Evolutionary conservation across 2,113 vertebrate genomes (phyloP).

Genomic region (Chroicocephalus ridibundus): DNA sequence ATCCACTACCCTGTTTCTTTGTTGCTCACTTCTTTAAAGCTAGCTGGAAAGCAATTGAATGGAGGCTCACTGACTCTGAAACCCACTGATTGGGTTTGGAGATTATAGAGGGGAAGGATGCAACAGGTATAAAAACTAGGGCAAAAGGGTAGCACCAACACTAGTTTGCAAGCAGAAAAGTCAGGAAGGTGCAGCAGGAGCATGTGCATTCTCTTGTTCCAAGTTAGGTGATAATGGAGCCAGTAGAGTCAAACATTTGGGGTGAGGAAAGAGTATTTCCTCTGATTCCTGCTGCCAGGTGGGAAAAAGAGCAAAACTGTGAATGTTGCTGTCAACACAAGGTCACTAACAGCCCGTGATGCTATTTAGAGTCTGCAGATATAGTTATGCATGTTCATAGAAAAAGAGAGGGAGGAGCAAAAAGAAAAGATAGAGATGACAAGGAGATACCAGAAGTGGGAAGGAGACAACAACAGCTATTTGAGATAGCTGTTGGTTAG

Average conservation of each 20-base stretch:
- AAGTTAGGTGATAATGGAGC: not conserved
- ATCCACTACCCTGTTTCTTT: not conserved
- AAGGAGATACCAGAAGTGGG: slow-evolving; percentile 16
- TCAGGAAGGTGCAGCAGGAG: not conserved
- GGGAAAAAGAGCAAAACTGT: slow-evolving; percentile 59
- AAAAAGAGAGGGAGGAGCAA: not conserved
- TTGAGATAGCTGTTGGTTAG: not conserved
- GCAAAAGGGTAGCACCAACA: not conserved
- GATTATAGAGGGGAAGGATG: not conserved
- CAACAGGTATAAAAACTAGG: not conserved
- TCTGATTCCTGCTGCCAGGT: slow-evolving; percentile 20
- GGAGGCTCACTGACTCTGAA: not conserved
- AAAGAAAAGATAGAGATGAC: not conserved
- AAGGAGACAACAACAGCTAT: slow-evolving; percentile 1
- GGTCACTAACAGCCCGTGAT: slow-evolving; percentile 4
- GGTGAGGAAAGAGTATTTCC: slow-evolving; percentile 36
- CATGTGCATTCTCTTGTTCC: not conserved
- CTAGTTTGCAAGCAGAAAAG: not conserved
- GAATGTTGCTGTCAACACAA: slow-evolving; percentile 38
- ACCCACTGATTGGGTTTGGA: not conserved
- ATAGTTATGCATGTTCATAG: not conserved
- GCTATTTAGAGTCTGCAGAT: slow-evolving; percentile 19
- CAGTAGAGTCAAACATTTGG: slow-evolving; percentile 9
- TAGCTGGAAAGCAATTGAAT: not conserved
- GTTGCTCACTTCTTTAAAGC: not conserved